These are phyloP conservation scores for Eristalis pertinax DNA, from an alignment of 2,888 invertebrate species.

Conservation along the genomic window DNA sequence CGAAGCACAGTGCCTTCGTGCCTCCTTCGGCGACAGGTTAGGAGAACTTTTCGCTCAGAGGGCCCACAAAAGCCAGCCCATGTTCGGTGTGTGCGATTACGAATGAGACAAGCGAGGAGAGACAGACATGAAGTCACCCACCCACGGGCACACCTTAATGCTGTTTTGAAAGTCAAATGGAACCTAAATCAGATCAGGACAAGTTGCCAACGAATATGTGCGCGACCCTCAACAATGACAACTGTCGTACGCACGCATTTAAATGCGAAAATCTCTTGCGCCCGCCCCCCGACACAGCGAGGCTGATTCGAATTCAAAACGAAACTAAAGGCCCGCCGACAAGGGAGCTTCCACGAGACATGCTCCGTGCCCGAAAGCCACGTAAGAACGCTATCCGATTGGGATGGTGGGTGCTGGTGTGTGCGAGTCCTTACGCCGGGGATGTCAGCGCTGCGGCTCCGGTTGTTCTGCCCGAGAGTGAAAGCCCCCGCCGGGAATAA, in stretches of 20 bases:
- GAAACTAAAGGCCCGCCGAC: slow-evolving; percentile 12
- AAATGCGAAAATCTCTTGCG: not conserved
- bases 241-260: slow-evolving; percentile 2
- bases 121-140: slow-evolving; percentile 2
- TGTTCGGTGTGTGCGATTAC: not conserved
- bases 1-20: not conserved
- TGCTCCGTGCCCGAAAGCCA: slow-evolving; percentile 1
- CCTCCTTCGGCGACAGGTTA: not conserved
- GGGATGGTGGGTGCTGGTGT: not conserved
- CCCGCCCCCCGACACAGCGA: not conserved
- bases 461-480: not conserved
- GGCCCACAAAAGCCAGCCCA: not conserved
- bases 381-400: slow-evolving; percentile 31
- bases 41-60: not conserved
- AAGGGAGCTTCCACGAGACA: slow-evolving; percentile 37
- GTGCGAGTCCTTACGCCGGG: not conserved
- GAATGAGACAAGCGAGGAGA: not conserved
- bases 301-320: not conserved
- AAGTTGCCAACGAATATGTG: slow-evolving; percentile 1
- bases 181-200: slow-evolving; percentile 15
- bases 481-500: slow-evolving; percentile 24
- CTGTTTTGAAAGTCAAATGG: slow-evolving; percentile 31
- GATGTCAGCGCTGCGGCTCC: not conserved
- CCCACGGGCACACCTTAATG: not conserved
- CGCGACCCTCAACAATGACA: slow-evolving; percentile 21